These are phyloP conservation scores for Pterocles burchelli DNA, from an alignment of 2,113 vertebrate species.

Conservation along the genomic window DNA sequence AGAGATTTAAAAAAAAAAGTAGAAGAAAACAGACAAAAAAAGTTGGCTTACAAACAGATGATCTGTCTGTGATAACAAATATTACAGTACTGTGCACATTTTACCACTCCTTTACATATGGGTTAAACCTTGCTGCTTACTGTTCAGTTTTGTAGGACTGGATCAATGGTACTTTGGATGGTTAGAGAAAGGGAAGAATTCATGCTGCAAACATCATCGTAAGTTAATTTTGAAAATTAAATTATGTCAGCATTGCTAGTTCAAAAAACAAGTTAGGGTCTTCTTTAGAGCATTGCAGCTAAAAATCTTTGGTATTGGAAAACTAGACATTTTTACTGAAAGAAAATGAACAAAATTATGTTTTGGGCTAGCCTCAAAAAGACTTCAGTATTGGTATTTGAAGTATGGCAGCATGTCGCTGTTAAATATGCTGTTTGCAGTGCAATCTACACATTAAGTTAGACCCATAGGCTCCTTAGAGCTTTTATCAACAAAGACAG, in stretches of 20 bases:
- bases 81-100: neutral
- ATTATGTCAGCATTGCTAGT: neutral
- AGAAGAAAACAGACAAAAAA: neutral
- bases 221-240: neutral
- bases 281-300: neutral
- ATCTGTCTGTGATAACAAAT: neutral
- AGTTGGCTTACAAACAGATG: neutral
- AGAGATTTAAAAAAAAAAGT: neutral
- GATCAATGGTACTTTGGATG: neutral
- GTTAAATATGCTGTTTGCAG: neutral
- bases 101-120: neutral
- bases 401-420: neutral
- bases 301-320: neutral
- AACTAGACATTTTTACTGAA: neutral
- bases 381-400: neutral
- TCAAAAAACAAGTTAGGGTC: neutral
- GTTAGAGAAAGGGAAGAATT: neutral
- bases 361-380: neutral
- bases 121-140: neutral
- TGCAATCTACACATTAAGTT: neutral
- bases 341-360: neutral
- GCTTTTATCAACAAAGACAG: neutral
- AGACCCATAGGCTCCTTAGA: neutral
- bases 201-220: neutral
- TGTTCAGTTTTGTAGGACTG: neutral